Conservation (phyloP, 2,797 vertebrate species). For the Molossus alvarezi region DNA sequence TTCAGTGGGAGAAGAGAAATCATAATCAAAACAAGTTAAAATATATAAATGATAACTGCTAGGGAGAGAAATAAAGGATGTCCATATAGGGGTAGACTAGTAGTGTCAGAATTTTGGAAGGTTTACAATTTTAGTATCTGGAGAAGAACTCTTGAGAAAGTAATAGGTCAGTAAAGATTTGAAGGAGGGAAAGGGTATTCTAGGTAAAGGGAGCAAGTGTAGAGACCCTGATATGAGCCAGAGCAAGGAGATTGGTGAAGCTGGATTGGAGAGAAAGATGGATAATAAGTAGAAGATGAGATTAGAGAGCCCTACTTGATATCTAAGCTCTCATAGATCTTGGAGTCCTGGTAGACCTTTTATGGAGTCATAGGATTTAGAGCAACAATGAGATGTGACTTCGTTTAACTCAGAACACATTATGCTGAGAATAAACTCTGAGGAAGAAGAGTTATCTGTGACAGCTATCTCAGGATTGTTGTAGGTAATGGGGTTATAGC, state of each 20-base stretch:
- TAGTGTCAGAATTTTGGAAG: background rate
- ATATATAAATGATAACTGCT: background rate
- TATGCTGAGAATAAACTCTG: background rate
- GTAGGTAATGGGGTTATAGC: background rate
- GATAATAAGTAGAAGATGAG: background rate
- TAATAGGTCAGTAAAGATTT: background rate
- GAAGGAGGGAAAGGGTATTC: background rate
- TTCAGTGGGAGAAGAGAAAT: background rate
- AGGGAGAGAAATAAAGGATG: background rate
- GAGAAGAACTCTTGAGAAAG: slow-evolving; percentile 6
- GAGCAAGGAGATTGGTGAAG: background rate
- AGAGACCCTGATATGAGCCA: background rate
- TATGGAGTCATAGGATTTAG: slow-evolving; percentile 7
- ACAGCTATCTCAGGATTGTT: background rate
- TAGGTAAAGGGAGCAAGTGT: background rate
- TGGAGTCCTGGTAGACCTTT: background rate
- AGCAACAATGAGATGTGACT: background rate
- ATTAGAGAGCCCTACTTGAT: background rate
- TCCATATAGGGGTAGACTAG: background rate
- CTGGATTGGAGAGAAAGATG: background rate
- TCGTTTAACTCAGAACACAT: background rate
- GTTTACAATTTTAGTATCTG: background rate
- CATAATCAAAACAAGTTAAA: slow-evolving; percentile 38
- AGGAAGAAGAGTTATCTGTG: background rate
- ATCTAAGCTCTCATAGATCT: background rate